Evolutionary conservation across 1,140 invertebrate species (phyloP).

Genomic region (Ceratina calcarata): DNA sequence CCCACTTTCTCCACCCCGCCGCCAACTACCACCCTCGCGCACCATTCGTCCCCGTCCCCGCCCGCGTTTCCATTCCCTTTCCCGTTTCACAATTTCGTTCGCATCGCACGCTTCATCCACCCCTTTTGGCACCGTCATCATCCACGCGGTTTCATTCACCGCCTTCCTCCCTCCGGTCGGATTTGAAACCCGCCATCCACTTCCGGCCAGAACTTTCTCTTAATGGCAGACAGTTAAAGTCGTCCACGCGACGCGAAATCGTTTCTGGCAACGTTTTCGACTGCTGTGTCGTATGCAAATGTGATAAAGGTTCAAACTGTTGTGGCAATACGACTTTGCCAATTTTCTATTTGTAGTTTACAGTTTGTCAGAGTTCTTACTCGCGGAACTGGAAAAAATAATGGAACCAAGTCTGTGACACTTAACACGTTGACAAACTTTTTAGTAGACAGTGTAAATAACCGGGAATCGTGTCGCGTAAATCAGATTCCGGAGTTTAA

Average conservation of each 20-base stretch:
- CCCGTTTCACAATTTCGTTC: constrained; percentile 17
- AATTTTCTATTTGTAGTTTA: too few species aligned
- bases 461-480: constrained; percentile 44
- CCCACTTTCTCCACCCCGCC: constrained; percentile 61
- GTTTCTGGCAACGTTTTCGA: background rate
- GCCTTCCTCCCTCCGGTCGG: constrained; percentile 17
- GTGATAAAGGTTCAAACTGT: too few species aligned
- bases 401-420: too few species aligned
- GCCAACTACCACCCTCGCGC: constrained; percentile 23
- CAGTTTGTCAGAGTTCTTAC: too few species aligned
- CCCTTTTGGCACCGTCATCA: constrained; percentile 58
- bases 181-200: constrained; percentile 51
- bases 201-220: constrained; percentile 69
- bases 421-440: too few species aligned
- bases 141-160: constrained; percentile 56
- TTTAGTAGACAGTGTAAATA: constrained; percentile 43
- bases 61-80: constrained; percentile 24
- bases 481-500: constrained; percentile 55
- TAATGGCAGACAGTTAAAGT: constrained; percentile 55
- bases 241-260: background rate
- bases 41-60: too few species aligned
- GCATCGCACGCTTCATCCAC: constrained; percentile 36
- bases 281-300: too few species aligned
- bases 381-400: too few species aligned
- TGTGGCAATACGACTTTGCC: too few species aligned